Evolutionary conservation across 2,797 vertebrate species (phyloP), one percentile per base, ranked within the genome.

Genomic region (Cryptoblepharus egeriae): DNA sequence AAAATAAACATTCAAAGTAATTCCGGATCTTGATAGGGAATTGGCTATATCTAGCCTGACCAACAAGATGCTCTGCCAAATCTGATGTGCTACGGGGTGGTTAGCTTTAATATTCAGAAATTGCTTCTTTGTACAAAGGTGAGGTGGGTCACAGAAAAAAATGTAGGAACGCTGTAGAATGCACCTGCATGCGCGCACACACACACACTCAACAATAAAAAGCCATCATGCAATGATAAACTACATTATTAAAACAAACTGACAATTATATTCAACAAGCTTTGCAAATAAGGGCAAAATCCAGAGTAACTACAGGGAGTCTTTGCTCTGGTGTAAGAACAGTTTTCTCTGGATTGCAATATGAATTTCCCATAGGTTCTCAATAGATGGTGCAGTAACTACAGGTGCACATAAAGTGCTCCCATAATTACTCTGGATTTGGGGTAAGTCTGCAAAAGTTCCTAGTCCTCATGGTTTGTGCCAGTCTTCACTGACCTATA

Each of bases 211-310:
- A 37, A 55, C 30, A 37, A 26, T 35, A 9, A 39, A 75, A 75
- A 37, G 26, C 22, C 15, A 37, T 10, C n/a, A 45, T 8, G 37
- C 16, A 39, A 37, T 57, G 39, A 74, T 57, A 35, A 67, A 22
- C 9, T 6, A 24, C 12, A 70, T 35, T n/a, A 9, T n/a, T 7
- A 52, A 39, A 35, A 61, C 45, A 11, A 63, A 80, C 63, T 24
- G 24, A 16, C 24, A 30, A 22, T 2, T 11, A 4, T 10, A 42
- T 80, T 80, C 58, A 28, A 4, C 32, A 32, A 75, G 30, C 4
- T n/a, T 80, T 73, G 26, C 18, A 73, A 65, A 81, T 65, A 63
- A 52, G 28, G n/a, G n/a, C n/a, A n/a, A n/a, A n/a, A n/a, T n/a
- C n/a, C n/a, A n/a, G n/a, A n/a, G n/a, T n/a, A n/a, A n/a, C n/a